phyloP scores from a whole-genome alignment of 2,888 invertebrate genomes.

The Caenorhabditis parvicauda region DNA sequence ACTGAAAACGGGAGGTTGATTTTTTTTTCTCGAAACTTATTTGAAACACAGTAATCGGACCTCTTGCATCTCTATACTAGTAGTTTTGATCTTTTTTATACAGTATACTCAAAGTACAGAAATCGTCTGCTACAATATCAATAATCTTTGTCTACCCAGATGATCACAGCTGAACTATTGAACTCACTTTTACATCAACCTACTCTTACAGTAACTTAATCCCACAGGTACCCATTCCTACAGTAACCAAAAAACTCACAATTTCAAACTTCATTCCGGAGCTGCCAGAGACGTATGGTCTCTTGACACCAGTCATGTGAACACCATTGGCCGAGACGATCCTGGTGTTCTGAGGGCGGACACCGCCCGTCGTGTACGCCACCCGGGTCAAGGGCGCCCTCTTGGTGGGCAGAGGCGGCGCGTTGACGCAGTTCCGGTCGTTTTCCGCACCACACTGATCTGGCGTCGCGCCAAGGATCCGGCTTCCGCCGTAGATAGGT shows the following conservation, averaged over 20 bases:
- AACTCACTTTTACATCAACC: too few species aligned
- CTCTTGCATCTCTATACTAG: too few species aligned
- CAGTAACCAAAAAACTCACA: slow-evolving; percentile 11
- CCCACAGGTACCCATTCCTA: too few species aligned
- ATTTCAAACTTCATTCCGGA: slow-evolving; percentile 20
- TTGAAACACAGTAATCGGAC: too few species aligned
- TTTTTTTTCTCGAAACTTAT: too few species aligned
- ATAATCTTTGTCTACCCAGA: too few species aligned
- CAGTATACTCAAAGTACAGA: too few species aligned
- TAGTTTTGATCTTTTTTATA: too few species aligned
- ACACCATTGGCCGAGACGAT: slow-evolving; percentile 8
- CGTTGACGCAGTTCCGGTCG: slow-evolving; percentile 17
- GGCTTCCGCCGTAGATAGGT: neutral
- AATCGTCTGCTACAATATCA: too few species aligned
- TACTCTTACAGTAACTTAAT: too few species aligned
- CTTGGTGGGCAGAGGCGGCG: slow-evolving; percentile 27
- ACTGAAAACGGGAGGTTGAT: too few species aligned
- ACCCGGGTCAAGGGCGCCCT: neutral
- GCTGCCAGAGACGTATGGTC: slow-evolving; percentile 2
- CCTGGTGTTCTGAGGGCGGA: slow-evolving; percentile 17
- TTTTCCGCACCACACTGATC: slow-evolving; percentile 19
- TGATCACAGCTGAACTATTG: too few species aligned
- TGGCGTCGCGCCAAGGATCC: slow-evolving; percentile 14
- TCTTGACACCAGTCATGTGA: slow-evolving; percentile 5
- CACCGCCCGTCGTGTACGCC: slow-evolving; percentile 1